Base-by-base conservation (phyloP, 2,888 invertebrate species). In the Phorcus lineatus region DNA sequence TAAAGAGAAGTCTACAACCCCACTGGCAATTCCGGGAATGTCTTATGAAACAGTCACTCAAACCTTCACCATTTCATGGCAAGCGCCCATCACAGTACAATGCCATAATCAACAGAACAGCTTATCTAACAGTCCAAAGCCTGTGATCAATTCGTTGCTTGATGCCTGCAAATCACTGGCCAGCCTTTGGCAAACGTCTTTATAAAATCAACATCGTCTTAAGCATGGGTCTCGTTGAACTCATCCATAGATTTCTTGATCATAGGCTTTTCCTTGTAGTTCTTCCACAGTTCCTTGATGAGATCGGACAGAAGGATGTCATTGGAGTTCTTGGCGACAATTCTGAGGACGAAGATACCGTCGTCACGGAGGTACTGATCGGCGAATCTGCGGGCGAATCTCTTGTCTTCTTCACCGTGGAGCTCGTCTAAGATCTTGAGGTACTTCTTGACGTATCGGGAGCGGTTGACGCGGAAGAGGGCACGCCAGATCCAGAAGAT, bases 281-380 rank as follows among this genome's bases (percentile, higher is more conserved):
- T 85, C 28, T 86, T 85, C 90, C 90, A 91, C 82, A 91, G 77
- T 80, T 88, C 86, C 36, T 83, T 81, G 24, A 91, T 86, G 40
- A 91, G 82, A 78, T 91, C 91, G 0, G 89, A 86, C 80, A 91
- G 84, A 70, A 91, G 85, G 79, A 91, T 90, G 81, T 90, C 89
- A 80, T 87, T 91, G 53, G 91, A 88, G 82, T 91, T 91, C 81
- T 89, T 88, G 77, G 88, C 88, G 7, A 91, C 87, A 31, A 91
- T 84, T 62, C 91, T 86, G n/a, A 91, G 81, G 52, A 91, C 87
- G 80, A 91, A 90, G 54, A 86, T 83, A 40, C 86, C 85, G 78
- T 91, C 91, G 78, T 91, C 90, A 22, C 91, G 86, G 3, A 91
- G 82, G 81, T 90, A 88, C 81, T 89, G 86, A 67, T 91, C 89